Evolutionary conservation across 2,888 invertebrate genomes (phyloP).

Genomic region (Xylota sylvarum): DNA sequence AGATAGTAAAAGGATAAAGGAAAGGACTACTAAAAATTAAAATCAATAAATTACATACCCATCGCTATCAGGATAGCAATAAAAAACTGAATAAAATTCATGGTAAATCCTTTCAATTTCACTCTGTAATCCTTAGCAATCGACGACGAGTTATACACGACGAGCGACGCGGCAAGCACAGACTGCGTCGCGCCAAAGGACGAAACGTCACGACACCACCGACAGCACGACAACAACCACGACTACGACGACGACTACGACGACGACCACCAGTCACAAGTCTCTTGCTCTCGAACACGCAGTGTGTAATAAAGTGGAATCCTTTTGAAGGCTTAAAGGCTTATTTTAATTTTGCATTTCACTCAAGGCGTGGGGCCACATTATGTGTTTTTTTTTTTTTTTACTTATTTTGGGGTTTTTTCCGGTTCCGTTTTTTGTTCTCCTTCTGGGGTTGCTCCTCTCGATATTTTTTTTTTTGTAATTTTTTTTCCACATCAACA

Average conservation of each 20-base stretch:
- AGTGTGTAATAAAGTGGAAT: constrained; percentile 72
- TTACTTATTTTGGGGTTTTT: constrained; percentile 25
- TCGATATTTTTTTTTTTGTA: constrained; percentile 11
- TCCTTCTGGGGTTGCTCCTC: not conserved
- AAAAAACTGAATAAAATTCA: constrained; percentile 80
- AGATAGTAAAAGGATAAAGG: constrained; percentile 4
- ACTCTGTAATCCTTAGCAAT: constrained; percentile 80
- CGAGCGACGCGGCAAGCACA: not conserved
- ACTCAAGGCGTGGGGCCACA: constrained; percentile 59
- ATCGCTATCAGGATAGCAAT: constrained; percentile 78
- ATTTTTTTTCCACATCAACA: constrained; percentile 45
- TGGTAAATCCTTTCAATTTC: constrained; percentile 81
- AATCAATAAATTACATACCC: constrained; percentile 78
- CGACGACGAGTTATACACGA: constrained; percentile 49
- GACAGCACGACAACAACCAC: constrained; percentile 7
- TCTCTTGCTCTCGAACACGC: constrained; percentile 40
- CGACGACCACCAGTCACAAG: constrained; percentile 42
- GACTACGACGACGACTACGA: constrained; percentile 2
- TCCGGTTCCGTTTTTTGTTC: constrained; percentile 24
- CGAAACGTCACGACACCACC: constrained; percentile 47
- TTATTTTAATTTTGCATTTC: constrained; percentile 75
- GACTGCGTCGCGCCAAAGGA: constrained; percentile 55
- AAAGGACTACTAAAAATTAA: constrained; percentile 71
- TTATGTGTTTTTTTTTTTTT: constrained; percentile 51
- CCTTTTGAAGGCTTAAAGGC: constrained; percentile 72